These are phyloP conservation scores for Andrena marginata DNA, from an alignment of 2,888 invertebrate genomes.

Conservation along the genomic window DNA sequence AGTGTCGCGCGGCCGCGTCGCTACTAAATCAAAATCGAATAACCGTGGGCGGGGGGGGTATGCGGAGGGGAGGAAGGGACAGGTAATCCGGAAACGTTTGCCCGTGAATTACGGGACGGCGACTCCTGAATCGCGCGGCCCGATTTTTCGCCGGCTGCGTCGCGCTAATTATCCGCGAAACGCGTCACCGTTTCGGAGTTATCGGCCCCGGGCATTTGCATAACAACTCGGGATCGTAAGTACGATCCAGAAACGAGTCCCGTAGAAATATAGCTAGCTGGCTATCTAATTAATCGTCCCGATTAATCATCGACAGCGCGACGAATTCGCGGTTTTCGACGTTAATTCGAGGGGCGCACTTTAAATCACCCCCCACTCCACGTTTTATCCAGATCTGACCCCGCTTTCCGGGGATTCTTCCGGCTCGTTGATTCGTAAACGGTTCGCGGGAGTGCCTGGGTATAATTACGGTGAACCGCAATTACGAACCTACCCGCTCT, in stretches of 20 bases:
- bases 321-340: constrained; percentile 26
- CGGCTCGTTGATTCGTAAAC: not conserved
- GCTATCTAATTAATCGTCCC: constrained; percentile 45
- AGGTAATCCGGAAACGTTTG: constrained; percentile 44
- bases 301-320: constrained; percentile 52
- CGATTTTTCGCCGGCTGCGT: constrained; percentile 22
- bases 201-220: constrained; percentile 56
- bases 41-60: constrained; percentile 7
- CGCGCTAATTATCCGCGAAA: constrained; percentile 60
- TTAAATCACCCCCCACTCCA: constrained; percentile 17
- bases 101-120: constrained; percentile 45
- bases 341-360: constrained; percentile 24
- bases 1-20: not conserved
- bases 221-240: constrained; percentile 60
- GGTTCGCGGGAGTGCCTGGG: not conserved
- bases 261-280: constrained; percentile 50
- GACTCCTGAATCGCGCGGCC: not conserved
- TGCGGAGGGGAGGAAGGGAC: not conserved
- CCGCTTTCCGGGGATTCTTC: constrained; percentile 2
- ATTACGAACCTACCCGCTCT: no score
- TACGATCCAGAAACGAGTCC: constrained; percentile 57
- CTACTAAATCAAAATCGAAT: constrained; percentile 54
- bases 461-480: no score
- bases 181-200: constrained; percentile 41
- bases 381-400: not conserved